Base-by-base conservation (phyloP, 2,797 vertebrate species). In the Coreius guichenoti region DNA sequence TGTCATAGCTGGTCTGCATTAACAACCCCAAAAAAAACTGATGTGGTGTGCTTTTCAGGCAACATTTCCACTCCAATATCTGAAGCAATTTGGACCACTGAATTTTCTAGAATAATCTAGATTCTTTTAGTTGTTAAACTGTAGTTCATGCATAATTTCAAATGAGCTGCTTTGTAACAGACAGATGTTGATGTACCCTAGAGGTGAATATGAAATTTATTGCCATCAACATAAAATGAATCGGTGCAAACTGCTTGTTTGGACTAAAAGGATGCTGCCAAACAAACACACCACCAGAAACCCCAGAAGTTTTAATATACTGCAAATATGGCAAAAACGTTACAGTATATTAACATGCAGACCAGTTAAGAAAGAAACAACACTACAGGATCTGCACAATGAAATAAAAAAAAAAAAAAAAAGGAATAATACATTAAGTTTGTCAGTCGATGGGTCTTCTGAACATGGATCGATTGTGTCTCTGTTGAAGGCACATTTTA, bases 401-500 rank as follows among this genome's bases (percentile, higher is more conserved):
- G 12, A 51, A 36, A 5, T 3, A 36, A 36, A 36, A 36, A 5
- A 36, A 23, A 21, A 1, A 7, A 51, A 51, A 74, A 75, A 80
- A 67, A 29, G 65, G 21, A n/a, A 21, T 19, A 58, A 73, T 69
- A 49, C 47, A 72, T 68, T 56, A 70, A 43, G 33, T 61, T 49
- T 70, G 29, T 58, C 47, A 58, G 31, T 83, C 63, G 16, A n/a
- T 31, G 63, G 63, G n/a, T 76, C 29, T 54, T 85, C 51, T 79
- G 79, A 84, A 84, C 45, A 78, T 31, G 31, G 43, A 83, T 29
- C 68, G 13, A 73, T 68, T 65, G 80, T 82, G 83, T 87, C 75
- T 84, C 58, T 80, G 79, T 61, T 74, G 36, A 90, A 90, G 88
- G 90, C 90, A 90, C 90, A 83, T 87, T 83, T 86, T 26, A 87